Base-by-base conservation (phyloP, 1,140 invertebrate species). In the Choristoneura fumiferana region DNA sequence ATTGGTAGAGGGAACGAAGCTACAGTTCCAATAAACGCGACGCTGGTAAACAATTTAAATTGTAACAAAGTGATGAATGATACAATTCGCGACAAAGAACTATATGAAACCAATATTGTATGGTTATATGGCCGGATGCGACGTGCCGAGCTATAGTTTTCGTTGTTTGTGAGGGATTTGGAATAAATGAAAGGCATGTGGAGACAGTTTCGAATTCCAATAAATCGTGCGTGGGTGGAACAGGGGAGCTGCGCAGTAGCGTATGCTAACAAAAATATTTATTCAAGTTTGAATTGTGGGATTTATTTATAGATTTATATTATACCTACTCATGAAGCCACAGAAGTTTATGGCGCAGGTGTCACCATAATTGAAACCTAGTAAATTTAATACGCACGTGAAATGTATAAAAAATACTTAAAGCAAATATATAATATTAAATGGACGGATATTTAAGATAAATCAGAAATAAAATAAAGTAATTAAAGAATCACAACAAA, bases 191-290 rank as follows among this genome's bases (percentile, higher is more conserved):
- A 75, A 76, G 69, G 69, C 69, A 76, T 76, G 78, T 81, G 75
- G 75, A 75, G 80, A 85, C 75, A 81, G 81, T 71, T 77, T 79
- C 71, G 63, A 65, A 81, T 85, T 83, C 65, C 78, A 78, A 87
- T 85, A 83, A 84, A 83, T 87, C 70, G 70, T 78, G 62, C 58
- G 79, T 76, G 66, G 82, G 84, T 71, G 82, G 76, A 83, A 81
- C 55, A 78, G n/a, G 9, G 56, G 59, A 52, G 36, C 4, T n/a
- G 40, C 80, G 55, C 77, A 87, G 80, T 60, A 4, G 65, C 9
- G 4, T 57, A 12, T n/a, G 13, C 10, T 57, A 18, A 8, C 1
- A 35, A 35, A 39, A 35, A 17, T 38, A 17, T 17, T 37, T 14
- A 55, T n/a, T n/a, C n/a, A 39, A 38, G 5, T 39, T 22, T 39